phyloP scores from a whole-genome alignment of 2,113 vertebrate genomes.

The Eudyptes chrysolophus region DNA sequence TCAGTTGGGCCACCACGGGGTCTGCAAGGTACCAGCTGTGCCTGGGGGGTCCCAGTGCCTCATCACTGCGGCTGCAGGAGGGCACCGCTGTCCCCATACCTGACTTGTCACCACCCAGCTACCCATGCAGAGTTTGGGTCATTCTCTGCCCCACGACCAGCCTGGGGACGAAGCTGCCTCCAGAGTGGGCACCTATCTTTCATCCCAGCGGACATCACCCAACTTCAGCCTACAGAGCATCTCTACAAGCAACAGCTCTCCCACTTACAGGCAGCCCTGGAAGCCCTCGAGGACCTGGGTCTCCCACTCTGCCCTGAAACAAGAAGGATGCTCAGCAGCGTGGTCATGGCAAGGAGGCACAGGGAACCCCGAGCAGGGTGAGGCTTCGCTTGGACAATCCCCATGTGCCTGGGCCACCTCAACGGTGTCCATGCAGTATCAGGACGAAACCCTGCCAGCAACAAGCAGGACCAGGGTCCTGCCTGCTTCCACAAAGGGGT shows the following conservation, averaged over 20 bases:
- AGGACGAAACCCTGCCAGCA: not conserved
- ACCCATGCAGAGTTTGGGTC: not conserved
- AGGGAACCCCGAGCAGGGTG: not conserved
- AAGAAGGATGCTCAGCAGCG: not conserved
- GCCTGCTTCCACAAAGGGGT: not conserved
- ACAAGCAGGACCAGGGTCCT: not conserved
- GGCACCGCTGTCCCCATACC: not conserved
- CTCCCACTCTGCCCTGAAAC: slow-evolving; percentile 81
- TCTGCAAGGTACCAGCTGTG: not conserved
- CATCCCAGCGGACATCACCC: not conserved
- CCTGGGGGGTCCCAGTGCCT: not conserved
- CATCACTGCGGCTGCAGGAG: not conserved
- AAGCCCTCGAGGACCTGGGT: slow-evolving; percentile 79
- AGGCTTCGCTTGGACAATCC: not conserved
- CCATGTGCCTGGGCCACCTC: rapidly evolving
- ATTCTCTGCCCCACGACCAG: not conserved
- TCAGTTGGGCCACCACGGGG: rapidly evolving
- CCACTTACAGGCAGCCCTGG: slow-evolving; percentile 79
- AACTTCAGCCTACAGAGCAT: not conserved
- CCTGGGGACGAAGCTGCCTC: not conserved
- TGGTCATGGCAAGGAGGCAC: not conserved
- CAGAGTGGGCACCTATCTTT: not conserved
- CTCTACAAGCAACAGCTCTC: not conserved
- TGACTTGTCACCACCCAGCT: not conserved
- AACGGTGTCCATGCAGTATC: rapidly evolving